Evolutionary conservation across 1,140 invertebrate species (phyloP).

Genomic region (Lineus longissimus): DNA sequence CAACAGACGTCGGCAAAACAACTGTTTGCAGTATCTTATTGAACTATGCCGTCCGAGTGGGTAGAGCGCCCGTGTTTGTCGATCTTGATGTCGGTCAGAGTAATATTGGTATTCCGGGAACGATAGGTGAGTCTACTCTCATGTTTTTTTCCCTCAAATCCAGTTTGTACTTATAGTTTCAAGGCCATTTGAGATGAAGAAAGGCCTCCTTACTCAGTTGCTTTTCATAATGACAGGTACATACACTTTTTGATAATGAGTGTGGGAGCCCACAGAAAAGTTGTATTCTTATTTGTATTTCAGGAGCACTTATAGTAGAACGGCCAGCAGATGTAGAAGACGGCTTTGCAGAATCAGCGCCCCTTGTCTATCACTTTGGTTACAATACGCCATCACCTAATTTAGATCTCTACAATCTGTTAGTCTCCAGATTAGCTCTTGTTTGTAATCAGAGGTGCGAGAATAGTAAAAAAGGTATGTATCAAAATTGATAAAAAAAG

Average conservation of each 20-base stretch:
- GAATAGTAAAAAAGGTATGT: slow-evolving; percentile 75
- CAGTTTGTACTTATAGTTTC: not conserved
- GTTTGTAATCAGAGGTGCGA: slow-evolving; percentile 80
- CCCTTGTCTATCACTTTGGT: slow-evolving; percentile 91
- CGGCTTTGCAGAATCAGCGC: slow-evolving; percentile 66
- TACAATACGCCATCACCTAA: slow-evolving; percentile 77
- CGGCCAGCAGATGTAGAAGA: slow-evolving; percentile 86
- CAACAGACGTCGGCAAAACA: slow-evolving; percentile 93
- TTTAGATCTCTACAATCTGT: slow-evolving; percentile 77
- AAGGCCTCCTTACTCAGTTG: not conserved
- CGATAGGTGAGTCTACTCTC: slow-evolving; percentile 63
- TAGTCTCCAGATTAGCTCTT: slow-evolving; percentile 75
- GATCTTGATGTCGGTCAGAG: slow-evolving; percentile 94
- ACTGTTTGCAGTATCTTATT: slow-evolving; percentile 77
- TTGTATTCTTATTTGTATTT: slow-evolving; percentile 16
- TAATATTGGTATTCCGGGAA: slow-evolving; percentile 86
- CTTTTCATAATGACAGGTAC: no score
- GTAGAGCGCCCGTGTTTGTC: slow-evolving; percentile 77
- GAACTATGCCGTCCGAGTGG: slow-evolving; percentile 68
- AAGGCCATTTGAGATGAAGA: no score
- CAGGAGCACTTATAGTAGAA: slow-evolving; percentile 82
- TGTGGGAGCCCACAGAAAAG: not conserved
- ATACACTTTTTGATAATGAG: not conserved
- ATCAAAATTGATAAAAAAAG: not conserved
- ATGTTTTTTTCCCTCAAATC: not conserved